Evolutionary conservation across 2,113 vertebrate species (phyloP), one percentile per base, ranked within the genome.

Genomic region (Cephalopholis sonnerati): DNA sequence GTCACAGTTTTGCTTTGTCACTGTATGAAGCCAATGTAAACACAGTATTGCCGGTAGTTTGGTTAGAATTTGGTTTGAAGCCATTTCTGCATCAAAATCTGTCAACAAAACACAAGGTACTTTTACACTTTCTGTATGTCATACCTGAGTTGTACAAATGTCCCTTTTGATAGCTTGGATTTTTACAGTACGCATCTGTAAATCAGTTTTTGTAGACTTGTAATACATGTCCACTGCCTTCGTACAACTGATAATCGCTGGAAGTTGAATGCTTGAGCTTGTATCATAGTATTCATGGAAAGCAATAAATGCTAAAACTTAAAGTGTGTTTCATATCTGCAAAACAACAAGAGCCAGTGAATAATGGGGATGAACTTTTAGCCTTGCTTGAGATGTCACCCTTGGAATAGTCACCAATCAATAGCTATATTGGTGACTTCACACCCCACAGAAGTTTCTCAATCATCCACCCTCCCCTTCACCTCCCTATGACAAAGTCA

Each of bases 261-360:
- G 97, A 97, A 97, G 96, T 93, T 92, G 96, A 97, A 97, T 97
- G 96, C 96, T 97, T 97, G 96, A 96, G 96, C 96, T 97, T 98
- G 97, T 96, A 96, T 96, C 95, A 97, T 96, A 96, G 96, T 97
- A 97, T 98, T 99, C 96, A 96, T 97, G 96, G 96, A 97, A 98
- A 98, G 97, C 97, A 98, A 98, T 99, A 99, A 98, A 98, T 96
- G 96, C 95, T 96, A 94, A 96, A 96, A 95, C 57, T 70, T 24
- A 13, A 39, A 9, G 53, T 41, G 11, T 57, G 29, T 36, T 55
- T 44, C 3, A 65, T 57, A 10, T 5, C 24, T 44, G 20, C 24
- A 54, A 7, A 74, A 80, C 48, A 74, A 53, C 8, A 17, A 12
- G 8, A 17, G 17, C 20, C 57, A 39, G 4, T 25, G 18, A 62